phyloP scores from a whole-genome alignment of 1,140 invertebrate genomes.

The Agrypnia vestita region DNA sequence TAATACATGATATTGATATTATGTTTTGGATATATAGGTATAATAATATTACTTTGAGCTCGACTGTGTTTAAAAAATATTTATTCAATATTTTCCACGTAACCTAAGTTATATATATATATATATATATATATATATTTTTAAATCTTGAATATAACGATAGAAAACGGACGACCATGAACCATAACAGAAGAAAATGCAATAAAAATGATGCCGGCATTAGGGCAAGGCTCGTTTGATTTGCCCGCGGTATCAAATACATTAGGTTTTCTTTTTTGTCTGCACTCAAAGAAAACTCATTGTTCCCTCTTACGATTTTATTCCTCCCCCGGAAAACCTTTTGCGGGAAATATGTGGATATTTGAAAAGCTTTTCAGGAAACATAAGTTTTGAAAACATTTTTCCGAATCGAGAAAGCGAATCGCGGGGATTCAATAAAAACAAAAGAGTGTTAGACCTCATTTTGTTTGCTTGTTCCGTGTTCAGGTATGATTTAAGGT shows the following conservation, averaged over 20 bases:
- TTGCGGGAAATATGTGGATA: background rate
- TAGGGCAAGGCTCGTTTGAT: conserved; percentile 43
- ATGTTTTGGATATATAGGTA: too few species aligned
- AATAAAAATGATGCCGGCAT: conserved; percentile 55
- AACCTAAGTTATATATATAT: too few species aligned
- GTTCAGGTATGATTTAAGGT: background rate
- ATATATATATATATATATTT: too few species aligned
- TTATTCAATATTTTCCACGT: too few species aligned
- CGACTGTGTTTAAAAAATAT: too few species aligned
- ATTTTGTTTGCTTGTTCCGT: background rate
- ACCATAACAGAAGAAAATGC: conserved; percentile 49
- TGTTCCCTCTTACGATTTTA: conserved; percentile 28
- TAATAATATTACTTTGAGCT: too few species aligned
- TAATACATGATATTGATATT: too few species aligned
- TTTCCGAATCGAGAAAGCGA: background rate
- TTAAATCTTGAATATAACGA: too few species aligned
- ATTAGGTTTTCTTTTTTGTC: conserved; percentile 13
- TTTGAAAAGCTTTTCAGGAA: conserved; percentile 6
- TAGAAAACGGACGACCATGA: too few species aligned
- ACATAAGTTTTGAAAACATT: background rate
- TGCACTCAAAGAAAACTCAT: conserved; percentile 34
- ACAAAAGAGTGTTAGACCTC: background rate
- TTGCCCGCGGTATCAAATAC: conserved; percentile 27
- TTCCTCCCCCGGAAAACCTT: conserved; percentile 12
- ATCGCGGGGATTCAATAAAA: background rate